Base-by-base conservation (phyloP, 2,888 invertebrate species). In the Cephus pulcher region DNA sequence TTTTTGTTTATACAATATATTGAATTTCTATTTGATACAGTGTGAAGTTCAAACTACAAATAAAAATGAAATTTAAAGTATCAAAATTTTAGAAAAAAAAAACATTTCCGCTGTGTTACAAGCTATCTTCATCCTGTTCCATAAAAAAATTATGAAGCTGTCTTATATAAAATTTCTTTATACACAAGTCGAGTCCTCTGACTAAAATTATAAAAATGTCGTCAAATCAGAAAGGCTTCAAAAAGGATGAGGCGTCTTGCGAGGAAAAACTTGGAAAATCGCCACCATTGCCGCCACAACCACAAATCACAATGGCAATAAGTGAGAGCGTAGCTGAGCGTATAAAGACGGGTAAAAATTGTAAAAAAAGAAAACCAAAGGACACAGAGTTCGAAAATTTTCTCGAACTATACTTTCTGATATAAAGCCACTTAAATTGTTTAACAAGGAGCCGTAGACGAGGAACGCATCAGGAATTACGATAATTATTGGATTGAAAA, bases 401-500 rank as follows among this genome's bases (percentile, higher is more conserved):
- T 33, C 3, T 40, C 15, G 15, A 1, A 6, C 6, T 40, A 15
- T 40, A 40, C 1, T 40, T 40, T 3, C 75, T 12, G 11, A 35
- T 70, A 74, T 74, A n/a, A 12, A 75, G 34, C 33, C 34, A 33
- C 33, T 40, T 15, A 40, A 40, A 33, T 40, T 15, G 15, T 40
- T 6, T 40, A 40, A 6, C 6, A 76, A 86, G 87, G 84, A 34
- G 40, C 37, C 69, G 78, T 85, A 12, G 82, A 82, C 69, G 84
- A 85, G 34, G 83, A 85, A 34, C 84, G 87, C 15, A 15, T 80
- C 4, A 76, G 79, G 56, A 83, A 83, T 83, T 84, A 87, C 75
- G 89, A 89, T 74, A 84, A 84, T n/a, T 83, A 86, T 73, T 87
- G 87, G 89, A 82, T 83, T 9, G 85, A 87, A 33, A 89, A 86